Percentiles rank a stretch among this genome's conserved stretches.
Evolutionary conservation across 1,140 invertebrate species (phyloP).

Genomic region (Phortica variegata): DNA sequence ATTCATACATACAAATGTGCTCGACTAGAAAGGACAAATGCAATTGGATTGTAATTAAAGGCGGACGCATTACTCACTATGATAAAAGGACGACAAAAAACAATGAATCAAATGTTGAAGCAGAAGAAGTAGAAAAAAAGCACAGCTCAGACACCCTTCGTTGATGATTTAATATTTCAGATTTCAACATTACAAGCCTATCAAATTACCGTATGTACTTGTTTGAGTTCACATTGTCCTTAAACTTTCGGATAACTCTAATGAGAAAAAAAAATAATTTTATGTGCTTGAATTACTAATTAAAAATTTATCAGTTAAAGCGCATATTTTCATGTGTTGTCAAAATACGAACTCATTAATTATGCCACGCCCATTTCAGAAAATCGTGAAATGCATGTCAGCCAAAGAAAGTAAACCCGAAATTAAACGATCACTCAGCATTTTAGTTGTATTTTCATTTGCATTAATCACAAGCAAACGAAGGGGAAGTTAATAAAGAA

Average conservation of each 20-base stretch:
- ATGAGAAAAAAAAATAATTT: slow-evolving; percentile 20
- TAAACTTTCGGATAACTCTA: slow-evolving; percentile 28
- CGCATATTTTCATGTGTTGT: no score
- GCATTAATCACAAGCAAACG: slow-evolving; percentile 30
- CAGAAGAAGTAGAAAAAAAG: no score
- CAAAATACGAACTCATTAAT: not conserved
- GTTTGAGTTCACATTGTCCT: slow-evolving; percentile 14
- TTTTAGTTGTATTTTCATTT: slow-evolving; percentile 20
- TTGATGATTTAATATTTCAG: no score
- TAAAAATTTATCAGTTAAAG: slow-evolving; percentile 29
- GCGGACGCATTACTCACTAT: slow-evolving; percentile 20
- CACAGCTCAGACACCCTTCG: no score
- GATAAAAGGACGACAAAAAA: slow-evolving; percentile 26
- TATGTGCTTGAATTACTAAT: slow-evolving; percentile 27
- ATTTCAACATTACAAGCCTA: slow-evolving; percentile 52
- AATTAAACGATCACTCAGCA: slow-evolving; percentile 44
- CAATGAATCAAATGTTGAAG: no score
- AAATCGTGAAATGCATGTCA: slow-evolving; percentile 18
- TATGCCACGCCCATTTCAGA: slow-evolving; percentile 21
- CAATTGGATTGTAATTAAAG: slow-evolving; percentile 52
- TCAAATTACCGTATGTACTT: slow-evolving; percentile 39
- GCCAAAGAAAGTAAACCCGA: slow-evolving; percentile 4
- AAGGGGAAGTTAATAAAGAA: not conserved
- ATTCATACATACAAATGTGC: not conserved
- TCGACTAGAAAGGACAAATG: slow-evolving; percentile 24